phyloP scores from a whole-genome alignment of 2,797 vertebrate genomes.

The Rhyacichthys aspro region DNA sequence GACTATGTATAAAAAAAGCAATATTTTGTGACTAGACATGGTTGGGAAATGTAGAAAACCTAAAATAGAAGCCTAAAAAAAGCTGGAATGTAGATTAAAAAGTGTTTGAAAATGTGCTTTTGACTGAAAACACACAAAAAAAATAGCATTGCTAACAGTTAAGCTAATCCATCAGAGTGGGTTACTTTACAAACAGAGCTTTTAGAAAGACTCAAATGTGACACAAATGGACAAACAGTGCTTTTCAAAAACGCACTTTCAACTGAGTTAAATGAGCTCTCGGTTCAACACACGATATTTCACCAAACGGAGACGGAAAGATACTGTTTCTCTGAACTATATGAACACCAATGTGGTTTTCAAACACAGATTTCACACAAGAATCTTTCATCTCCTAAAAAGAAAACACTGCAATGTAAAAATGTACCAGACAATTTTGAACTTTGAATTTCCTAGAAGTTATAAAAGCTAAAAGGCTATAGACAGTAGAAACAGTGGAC shows the following conservation, averaged over 20 bases:
- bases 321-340: slow-evolving; percentile 62
- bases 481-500: too few species aligned
- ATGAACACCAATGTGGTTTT: slow-evolving; percentile 75
- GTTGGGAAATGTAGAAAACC: slow-evolving; percentile 44
- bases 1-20: slow-evolving; percentile 53
- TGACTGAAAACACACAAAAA: too few species aligned
- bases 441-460: slow-evolving; percentile 50
- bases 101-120: too few species aligned
- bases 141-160: too few species aligned
- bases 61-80: slow-evolving; percentile 40
- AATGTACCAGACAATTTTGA: slow-evolving; percentile 5
- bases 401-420: slow-evolving; percentile 48
- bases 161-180: slow-evolving; percentile 15
- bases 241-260: slow-evolving; percentile 56
- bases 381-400: slow-evolving; percentile 54
- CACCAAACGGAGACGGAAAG: slow-evolving; percentile 58
- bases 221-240: background rate
- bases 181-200: slow-evolving; percentile 15
- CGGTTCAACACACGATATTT: slow-evolving; percentile 57
- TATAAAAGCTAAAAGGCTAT: slow-evolving; percentile 36
- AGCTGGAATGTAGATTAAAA: slow-evolving; percentile 1
- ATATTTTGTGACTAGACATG: slow-evolving; percentile 42
- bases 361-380: slow-evolving; percentile 56
- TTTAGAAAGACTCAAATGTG: slow-evolving; percentile 1
- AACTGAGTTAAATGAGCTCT: slow-evolving; percentile 35